Evolutionary conservation across 2,113 vertebrate species (phyloP).

Genomic region (Cheilinus undulatus): DNA sequence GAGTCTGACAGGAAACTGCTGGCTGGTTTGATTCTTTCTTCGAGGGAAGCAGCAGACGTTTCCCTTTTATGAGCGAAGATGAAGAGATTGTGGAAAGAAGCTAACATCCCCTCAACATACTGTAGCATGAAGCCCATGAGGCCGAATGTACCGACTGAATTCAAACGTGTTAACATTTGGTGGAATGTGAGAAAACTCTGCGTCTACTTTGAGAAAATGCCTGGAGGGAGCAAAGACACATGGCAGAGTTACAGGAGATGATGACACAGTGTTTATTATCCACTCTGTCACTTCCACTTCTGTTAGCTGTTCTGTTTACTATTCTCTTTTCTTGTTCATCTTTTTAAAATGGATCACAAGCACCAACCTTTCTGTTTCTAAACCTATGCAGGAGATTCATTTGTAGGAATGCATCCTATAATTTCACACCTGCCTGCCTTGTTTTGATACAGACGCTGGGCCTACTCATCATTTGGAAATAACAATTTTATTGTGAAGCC

Average conservation of each 20-base stretch:
- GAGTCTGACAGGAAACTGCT: constrained; percentile 14
- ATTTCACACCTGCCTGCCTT: constrained; percentile 41
- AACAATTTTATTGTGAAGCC: neutral
- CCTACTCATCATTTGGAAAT: constrained; percentile 1
- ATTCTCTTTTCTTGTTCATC: neutral
- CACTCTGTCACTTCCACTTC: constrained; percentile 1
- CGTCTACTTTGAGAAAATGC: constrained; percentile 12
- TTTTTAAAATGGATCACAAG: neutral
- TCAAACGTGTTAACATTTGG: constrained; percentile 27
- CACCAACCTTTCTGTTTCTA: neutral
- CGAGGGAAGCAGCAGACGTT: constrained; percentile 1
- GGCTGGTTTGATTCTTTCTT: constrained; percentile 19
- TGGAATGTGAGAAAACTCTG: constrained; percentile 3
- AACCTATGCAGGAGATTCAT: constrained; percentile 12
- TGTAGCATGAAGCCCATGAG: constrained; percentile 36
- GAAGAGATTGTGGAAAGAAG: constrained; percentile 2
- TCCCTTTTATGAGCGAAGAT: constrained; percentile 7
- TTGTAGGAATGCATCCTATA: constrained; percentile 20
- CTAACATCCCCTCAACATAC: constrained; percentile 17
- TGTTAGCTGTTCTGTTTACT: constrained; percentile 10
- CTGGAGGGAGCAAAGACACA: constrained; percentile 20
- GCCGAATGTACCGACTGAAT: constrained; percentile 28
- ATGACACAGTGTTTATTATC: constrained; percentile 7
- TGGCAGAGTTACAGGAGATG: constrained; percentile 5
- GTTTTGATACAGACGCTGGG: constrained; percentile 15